phyloP scores from a whole-genome alignment of 2,113 vertebrate species.

The Psettodes erumei region DNA sequence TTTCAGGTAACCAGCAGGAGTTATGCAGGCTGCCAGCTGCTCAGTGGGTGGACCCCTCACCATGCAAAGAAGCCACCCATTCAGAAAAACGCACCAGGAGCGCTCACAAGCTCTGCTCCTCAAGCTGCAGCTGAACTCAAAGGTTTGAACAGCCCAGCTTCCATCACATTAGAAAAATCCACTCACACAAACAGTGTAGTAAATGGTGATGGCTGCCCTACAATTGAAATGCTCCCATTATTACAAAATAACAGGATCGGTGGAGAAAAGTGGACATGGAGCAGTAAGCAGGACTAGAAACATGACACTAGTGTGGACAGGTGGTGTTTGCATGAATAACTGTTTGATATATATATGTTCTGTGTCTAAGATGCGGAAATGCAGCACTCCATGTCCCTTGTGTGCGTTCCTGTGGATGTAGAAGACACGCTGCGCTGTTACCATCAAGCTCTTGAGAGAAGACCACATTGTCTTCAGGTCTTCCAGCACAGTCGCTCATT shows the following conservation, averaged over 20 bases:
- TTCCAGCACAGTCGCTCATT: conserved; percentile 90
- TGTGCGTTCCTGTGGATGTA: conserved; percentile 90
- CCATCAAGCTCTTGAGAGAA: conserved; percentile 84
- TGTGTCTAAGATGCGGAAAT: conserved; percentile 75
- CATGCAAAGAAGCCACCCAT: not conserved
- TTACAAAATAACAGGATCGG: not conserved
- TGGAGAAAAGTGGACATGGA: not conserved
- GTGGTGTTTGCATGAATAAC: not conserved
- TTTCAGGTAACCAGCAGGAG: conserved; percentile 88
- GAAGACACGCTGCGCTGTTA: conserved; percentile 88
- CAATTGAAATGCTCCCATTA: not conserved
- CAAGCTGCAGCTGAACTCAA: conserved; percentile 30
- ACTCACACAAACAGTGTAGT: not conserved
- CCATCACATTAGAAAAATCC: not conserved
- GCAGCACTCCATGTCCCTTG: conserved; percentile 75
- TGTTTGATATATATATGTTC: conserved; percentile 15
- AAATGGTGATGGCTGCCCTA: not conserved
- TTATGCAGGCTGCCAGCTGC: conserved; percentile 84
- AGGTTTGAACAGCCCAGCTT: conserved; percentile 51
- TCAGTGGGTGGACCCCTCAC: conserved; percentile 45
- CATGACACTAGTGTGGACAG: not conserved
- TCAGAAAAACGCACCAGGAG: conserved; percentile 29
- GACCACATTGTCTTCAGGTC: conserved; percentile 80
- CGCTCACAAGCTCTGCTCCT: not conserved
- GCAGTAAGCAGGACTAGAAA: not conserved